Conservation (phyloP, 2,888 invertebrate species). For the Camponotus fellah region DNA sequence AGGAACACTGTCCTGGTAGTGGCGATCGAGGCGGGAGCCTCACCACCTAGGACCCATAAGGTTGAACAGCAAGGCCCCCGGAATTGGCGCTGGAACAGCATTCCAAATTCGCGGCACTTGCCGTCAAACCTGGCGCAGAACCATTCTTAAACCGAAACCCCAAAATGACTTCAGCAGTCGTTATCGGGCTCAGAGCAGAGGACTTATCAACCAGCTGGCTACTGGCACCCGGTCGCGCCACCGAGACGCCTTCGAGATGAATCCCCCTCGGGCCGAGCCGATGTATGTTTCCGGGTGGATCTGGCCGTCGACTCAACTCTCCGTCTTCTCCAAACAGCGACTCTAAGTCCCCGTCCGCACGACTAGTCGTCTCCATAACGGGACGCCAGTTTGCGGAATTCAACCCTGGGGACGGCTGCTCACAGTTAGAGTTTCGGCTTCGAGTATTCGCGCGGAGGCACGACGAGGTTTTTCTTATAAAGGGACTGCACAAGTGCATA, state of each 20-base stretch:
- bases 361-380: background rate
- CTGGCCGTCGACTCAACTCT: background rate
- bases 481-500: conserved; percentile 71
- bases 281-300: background rate
- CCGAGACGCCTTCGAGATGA: background rate
- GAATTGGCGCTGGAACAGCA: conserved; percentile 48
- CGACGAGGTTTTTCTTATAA: conserved; percentile 17
- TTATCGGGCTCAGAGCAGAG: conserved; percentile 47
- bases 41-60: conserved; percentile 18
- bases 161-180: conserved; percentile 48
- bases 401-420: background rate
- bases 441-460: background rate
- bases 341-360: background rate
- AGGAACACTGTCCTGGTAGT: conserved; percentile 53
- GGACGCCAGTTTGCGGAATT: conserved; percentile 5
- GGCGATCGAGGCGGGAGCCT: conserved; percentile 74
- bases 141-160: conserved; percentile 25
- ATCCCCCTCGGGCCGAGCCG: conserved; percentile 5
- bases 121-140: conserved; percentile 73
- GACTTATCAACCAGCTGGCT: conserved; percentile 9
- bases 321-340: no score
- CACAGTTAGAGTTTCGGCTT: background rate
- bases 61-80: conserved; percentile 48
- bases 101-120: conserved; percentile 61
- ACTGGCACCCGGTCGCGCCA: background rate